A percentile compares a stretch with the other conserved stretches of the same genome.
Evolutionary conservation across 1,140 invertebrate genomes (phyloP).

Genomic region (Procambarus clarkii): DNA sequence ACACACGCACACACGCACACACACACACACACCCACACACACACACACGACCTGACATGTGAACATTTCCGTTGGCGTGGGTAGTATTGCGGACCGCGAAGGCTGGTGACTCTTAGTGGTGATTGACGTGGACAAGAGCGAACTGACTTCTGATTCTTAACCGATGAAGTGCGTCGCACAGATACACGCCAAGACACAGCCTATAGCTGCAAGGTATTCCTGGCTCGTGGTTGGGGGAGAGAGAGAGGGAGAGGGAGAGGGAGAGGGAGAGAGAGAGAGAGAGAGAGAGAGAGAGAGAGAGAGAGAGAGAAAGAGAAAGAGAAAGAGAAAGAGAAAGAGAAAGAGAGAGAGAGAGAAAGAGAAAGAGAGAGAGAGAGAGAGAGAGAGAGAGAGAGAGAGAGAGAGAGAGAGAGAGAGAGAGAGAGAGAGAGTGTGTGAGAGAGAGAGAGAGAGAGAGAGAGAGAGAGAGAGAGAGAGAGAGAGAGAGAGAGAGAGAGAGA

Average conservation of each 20-base stretch:
- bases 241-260: neutral
- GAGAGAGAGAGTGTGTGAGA: too few relatives aligned
- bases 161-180: too few relatives aligned
- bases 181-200: too few relatives aligned
- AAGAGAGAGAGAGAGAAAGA: neutral
- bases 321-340: neutral
- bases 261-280: conserved; percentile 12
- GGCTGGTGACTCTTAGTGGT: too few relatives aligned
- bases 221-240: too few relatives aligned
- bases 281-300: conserved; percentile 23
- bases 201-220: too few relatives aligned
- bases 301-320: neutral
- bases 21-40: neutral
- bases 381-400: neutral
- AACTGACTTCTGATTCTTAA: too few relatives aligned
- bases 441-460: neutral
- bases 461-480: conserved; percentile 1
- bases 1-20: neutral
- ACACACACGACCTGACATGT: neutral
- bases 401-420: neutral
- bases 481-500: too few relatives aligned
- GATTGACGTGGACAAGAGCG: too few relatives aligned
- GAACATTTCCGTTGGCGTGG: neutral
- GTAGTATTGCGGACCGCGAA: too few relatives aligned
- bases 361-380: neutral